A percentile compares a stretch with the other conserved stretches of the same genome.
Conservation (phyloP, 2,113 vertebrate genomes). For the Hemicordylus capensis region DNA sequence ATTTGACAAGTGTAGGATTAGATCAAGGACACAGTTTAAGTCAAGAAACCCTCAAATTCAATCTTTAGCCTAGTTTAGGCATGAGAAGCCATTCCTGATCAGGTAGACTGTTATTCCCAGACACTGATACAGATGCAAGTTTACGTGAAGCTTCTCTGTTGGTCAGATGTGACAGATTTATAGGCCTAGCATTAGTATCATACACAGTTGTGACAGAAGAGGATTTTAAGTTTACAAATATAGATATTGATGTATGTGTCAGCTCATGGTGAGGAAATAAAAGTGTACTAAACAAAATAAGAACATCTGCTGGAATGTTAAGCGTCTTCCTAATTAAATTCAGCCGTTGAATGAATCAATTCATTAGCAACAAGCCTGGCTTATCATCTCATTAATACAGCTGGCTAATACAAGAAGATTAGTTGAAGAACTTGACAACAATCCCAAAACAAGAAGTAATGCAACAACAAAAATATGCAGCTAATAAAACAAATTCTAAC, state of each 20-base stretch:
- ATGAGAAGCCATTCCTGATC: neutral
- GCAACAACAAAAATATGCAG: conserved; percentile 16
- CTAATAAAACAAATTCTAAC: conserved; percentile 37
- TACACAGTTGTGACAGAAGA: neutral
- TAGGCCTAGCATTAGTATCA: neutral
- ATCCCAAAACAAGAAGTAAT: conserved; percentile 49
- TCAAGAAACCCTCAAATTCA: neutral
- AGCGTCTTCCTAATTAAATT: conserved; percentile 75
- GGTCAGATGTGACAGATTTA: conserved; percentile 3
- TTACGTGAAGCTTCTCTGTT: neutral
- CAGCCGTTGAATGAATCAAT: conserved; percentile 73
- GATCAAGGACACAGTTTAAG: neutral
- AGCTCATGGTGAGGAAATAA: conserved; percentile 55
- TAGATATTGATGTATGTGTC: conserved; percentile 38
- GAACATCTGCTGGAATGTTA: conserved; percentile 73
- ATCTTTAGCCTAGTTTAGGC: neutral
- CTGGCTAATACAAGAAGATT: conserved; percentile 65
- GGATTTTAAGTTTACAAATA: conserved; percentile 42
- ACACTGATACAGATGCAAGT: neutral
- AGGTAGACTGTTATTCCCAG: neutral
- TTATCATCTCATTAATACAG: conserved; percentile 75
- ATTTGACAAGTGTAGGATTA: neutral
- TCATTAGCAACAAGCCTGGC: conserved; percentile 67
- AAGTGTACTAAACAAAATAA: conserved; percentile 70
- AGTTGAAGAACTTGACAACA: conserved; percentile 54